Conservation (phyloP, 1,140 invertebrate genomes). For the Harpegnathos saltator region DNA sequence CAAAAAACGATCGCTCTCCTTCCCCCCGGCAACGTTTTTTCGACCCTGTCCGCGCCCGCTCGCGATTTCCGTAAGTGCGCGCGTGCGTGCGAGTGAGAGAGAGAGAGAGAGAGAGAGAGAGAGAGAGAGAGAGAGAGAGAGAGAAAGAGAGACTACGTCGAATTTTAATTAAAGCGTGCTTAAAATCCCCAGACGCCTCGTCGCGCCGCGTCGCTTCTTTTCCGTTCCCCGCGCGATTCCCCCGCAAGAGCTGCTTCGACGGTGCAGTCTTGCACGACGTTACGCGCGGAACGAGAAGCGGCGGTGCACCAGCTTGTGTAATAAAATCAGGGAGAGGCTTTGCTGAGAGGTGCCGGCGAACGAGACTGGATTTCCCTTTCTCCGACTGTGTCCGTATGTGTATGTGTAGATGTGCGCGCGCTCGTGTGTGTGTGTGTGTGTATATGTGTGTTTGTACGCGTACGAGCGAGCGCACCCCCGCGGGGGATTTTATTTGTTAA, state of each 20-base stretch:
- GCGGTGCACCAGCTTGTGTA: constrained; percentile 49
- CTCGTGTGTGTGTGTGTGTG: too few relatives aligned
- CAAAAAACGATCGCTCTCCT: constrained; percentile 4
- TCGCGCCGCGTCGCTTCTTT: not conserved
- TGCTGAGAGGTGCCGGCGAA: constrained; percentile 35
- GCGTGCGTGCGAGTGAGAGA: too few relatives aligned
- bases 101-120: too few relatives aligned
- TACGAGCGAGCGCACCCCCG: not conserved
- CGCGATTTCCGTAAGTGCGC: too few relatives aligned
- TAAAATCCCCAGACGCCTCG: constrained; percentile 38
- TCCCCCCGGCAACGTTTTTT: constrained; percentile 3
- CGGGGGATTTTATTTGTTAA: constrained; percentile 52
- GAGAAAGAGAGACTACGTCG: constrained; percentile 29
- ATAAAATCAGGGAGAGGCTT: constrained; percentile 57
- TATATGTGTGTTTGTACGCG: not conserved
- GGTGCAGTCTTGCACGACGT: constrained; percentile 30
- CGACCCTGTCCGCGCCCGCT: not conserved
- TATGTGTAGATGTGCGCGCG: not conserved
- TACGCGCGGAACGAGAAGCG: constrained; percentile 3
- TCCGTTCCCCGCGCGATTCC: not conserved
- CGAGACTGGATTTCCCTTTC: constrained; percentile 46
- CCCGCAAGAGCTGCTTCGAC: not conserved
- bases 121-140: too few relatives aligned
- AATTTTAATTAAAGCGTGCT: constrained; percentile 60
- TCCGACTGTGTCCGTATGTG: constrained; percentile 10